phyloP scores from a whole-genome alignment of 92 coral and sea anemone genomes.

The Bergia puertoricense region DNA sequence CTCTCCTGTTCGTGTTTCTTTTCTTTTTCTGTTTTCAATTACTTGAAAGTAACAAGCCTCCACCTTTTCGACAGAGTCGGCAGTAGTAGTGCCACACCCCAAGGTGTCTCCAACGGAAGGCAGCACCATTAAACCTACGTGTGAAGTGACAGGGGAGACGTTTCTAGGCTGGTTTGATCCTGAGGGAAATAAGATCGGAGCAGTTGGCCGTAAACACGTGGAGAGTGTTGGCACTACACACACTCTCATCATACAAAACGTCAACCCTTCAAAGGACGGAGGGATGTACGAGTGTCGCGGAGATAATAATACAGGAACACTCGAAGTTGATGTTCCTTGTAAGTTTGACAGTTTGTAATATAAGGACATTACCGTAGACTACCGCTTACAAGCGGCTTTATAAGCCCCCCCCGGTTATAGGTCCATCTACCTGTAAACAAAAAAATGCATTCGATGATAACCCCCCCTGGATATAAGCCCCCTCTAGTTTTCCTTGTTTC shows the following conservation, averaged over 20 bases:
- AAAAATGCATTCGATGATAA: too few relatives aligned
- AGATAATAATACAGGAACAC: neutral
- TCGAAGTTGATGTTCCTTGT: neutral
- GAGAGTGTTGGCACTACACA: neutral
- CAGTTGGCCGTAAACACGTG: slow-evolving; percentile 14
- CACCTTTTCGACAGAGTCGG: neutral
- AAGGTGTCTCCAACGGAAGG: neutral
- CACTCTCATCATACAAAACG: slow-evolving; percentile 2
- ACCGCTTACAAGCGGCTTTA: too few relatives aligned
- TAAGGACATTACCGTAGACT: too few relatives aligned
- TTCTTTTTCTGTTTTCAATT: neutral
- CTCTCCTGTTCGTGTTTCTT: neutral
- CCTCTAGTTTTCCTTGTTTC: too few relatives aligned
- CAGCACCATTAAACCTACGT: neutral
- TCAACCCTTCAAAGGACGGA: neutral
- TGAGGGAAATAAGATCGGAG: neutral
- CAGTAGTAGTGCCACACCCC: neutral
- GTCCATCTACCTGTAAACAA: too few relatives aligned
- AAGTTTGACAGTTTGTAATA: neutral
- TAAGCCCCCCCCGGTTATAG: too few relatives aligned
- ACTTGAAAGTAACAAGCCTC: neutral
- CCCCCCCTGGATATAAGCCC: too few relatives aligned
- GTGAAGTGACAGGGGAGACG: neutral
- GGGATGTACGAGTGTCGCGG: slow-evolving; percentile 22
- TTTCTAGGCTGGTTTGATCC: slow-evolving; percentile 18